Conservation (phyloP, 2,113 vertebrate species). For the Elachura formosa region DNA sequence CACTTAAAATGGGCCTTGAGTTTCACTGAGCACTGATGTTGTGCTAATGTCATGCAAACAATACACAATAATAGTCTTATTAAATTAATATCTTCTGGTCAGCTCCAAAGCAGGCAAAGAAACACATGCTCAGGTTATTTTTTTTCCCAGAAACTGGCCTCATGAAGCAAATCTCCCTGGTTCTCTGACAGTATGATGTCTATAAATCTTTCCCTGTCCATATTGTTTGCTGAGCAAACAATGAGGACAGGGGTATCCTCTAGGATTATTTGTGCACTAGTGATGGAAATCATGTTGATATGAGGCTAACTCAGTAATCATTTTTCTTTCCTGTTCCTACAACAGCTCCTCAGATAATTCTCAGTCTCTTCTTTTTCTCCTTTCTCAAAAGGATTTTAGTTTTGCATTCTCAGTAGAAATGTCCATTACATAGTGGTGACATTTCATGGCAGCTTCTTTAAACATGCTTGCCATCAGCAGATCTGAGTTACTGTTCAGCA, state of each 20-base stretch:
- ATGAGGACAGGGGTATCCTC: neutral
- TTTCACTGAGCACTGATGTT: neutral
- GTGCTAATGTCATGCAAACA: conserved; percentile 16
- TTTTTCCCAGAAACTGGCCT: neutral
- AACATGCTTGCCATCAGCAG: neutral
- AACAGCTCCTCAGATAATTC: neutral
- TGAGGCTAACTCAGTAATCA: neutral
- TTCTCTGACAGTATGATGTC: neutral
- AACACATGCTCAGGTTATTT: neutral
- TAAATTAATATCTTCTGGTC: neutral
- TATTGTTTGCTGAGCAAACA: conserved; percentile 32
- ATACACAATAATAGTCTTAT: neutral
- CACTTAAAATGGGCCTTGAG: neutral
- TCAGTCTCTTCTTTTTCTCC: neutral
- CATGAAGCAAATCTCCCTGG: neutral
- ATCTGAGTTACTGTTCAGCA: neutral
- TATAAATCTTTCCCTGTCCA: conserved; percentile 39
- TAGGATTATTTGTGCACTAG: conserved; percentile 39
- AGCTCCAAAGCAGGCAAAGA: neutral
- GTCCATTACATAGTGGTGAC: neutral
- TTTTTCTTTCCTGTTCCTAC: neutral
- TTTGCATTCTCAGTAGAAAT: neutral
- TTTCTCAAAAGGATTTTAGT: neutral
- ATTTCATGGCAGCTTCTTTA: neutral
- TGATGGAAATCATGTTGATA: conserved; percentile 45